phyloP scores from a whole-genome alignment of 2,797 vertebrate species.

The Myotis myotis region DNA sequence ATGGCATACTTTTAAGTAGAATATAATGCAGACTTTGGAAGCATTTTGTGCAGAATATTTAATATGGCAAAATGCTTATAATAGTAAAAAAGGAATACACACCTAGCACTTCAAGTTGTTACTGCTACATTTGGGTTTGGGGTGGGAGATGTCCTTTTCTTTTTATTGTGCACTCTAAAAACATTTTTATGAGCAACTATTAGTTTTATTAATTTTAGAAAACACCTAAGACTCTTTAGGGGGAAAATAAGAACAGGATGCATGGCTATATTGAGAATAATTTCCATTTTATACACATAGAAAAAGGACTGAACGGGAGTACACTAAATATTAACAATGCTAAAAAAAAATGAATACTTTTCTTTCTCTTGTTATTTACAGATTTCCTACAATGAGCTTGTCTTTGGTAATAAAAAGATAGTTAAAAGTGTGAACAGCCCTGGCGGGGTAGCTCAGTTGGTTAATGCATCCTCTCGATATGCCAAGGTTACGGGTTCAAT shows the following conservation, averaged over 20 bases:
- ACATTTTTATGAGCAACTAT: background rate
- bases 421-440: background rate
- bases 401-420: constrained; percentile 31
- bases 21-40: background rate
- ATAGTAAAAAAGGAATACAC: background rate
- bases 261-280: background rate
- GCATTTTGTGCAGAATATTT: background rate
- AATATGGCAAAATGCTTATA: background rate
- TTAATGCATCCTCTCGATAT: too few species aligned
- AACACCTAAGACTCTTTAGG: background rate
- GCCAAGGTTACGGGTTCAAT: too few species aligned
- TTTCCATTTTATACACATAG: background rate
- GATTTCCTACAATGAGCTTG: background rate
- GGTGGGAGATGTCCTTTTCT: background rate
- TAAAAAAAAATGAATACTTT: background rate
- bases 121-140: background rate
- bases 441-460: too few species aligned
- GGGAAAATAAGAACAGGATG: background rate
- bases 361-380: background rate
- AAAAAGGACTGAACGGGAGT: background rate
- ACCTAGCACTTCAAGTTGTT: background rate
- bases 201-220: constrained; percentile 12
- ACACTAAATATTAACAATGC: background rate
- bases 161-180: background rate
- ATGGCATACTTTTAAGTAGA: background rate